These are phyloP conservation scores for Gobius niger DNA, from an alignment of 2,113 vertebrate species.

Conservation along the genomic window DNA sequence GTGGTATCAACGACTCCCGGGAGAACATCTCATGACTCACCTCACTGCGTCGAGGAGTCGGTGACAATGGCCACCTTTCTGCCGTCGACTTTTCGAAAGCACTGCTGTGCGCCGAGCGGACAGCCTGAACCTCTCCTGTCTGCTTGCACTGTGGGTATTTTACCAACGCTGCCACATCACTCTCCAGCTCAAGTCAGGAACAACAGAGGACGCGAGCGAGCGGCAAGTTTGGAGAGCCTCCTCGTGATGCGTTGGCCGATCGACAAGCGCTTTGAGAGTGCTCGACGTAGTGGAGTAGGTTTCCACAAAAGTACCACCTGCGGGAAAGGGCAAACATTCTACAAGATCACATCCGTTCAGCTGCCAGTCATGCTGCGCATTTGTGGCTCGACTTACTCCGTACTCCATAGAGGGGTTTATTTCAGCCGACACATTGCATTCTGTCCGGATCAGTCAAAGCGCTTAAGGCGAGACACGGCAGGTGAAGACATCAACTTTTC, in stretches of 20 bases:
- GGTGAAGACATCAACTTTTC: too few relatives aligned
- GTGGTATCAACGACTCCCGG: too few relatives aligned
- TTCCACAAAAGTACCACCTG: constrained; percentile 7
- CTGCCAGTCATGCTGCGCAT: too few relatives aligned
- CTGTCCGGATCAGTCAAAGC: too few relatives aligned
- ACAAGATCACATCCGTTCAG: background rate
- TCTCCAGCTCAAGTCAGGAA: constrained; percentile 13
- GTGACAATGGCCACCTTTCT: background rate
- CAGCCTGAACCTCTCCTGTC: constrained; percentile 7
- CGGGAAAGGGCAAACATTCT: constrained; percentile 7
- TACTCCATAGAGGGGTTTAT: too few relatives aligned
- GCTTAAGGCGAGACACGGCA: too few relatives aligned
- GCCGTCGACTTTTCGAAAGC: background rate
- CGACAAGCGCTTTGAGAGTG: constrained; percentile 22
- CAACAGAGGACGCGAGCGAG: constrained; percentile 2
- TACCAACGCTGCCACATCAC: background rate
- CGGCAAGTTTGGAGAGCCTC: constrained; percentile 6
- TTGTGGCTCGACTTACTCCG: too few relatives aligned
- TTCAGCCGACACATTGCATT: too few relatives aligned
- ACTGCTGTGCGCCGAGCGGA: background rate
- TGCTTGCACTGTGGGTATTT: background rate
- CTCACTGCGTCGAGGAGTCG: background rate
- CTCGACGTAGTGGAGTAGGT: constrained; percentile 18
- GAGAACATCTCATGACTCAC: too few relatives aligned
- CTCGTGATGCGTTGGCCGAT: constrained; percentile 5